Conservation (phyloP, 2,888 invertebrate genomes). For the Polymixis flavicincta region DNA sequence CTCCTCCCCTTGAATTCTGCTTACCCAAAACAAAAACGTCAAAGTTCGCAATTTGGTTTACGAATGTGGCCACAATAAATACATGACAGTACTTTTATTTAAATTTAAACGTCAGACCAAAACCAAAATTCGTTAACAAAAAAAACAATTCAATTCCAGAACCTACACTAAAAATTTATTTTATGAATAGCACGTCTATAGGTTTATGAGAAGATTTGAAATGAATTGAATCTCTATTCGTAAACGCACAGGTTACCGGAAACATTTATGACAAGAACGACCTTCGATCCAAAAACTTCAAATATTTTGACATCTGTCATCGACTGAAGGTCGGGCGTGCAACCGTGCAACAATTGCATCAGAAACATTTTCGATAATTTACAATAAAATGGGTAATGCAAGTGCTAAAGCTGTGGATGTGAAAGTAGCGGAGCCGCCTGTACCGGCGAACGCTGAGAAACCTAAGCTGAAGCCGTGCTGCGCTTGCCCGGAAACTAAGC, state of each 20-base stretch:
- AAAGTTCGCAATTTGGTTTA: conserved; percentile 10
- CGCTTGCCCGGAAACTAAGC: conserved; percentile 99
- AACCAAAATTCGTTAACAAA: too few species aligned
- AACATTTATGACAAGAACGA: conserved; percentile 34
- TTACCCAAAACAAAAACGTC: background rate
- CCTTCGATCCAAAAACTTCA: conserved; percentile 23
- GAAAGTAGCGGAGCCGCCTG: conserved; percentile 77
- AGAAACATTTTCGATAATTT: conserved; percentile 19
- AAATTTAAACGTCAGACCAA: background rate
- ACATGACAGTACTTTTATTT: background rate
- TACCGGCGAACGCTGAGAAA: conserved; percentile 88
- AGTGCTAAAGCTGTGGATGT: conserved; percentile 85
- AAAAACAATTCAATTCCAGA: too few species aligned
- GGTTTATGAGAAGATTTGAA: too few species aligned
- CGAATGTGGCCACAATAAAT: background rate
- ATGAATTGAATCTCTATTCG: conserved; percentile 27
- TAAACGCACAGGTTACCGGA: conserved; percentile 27
- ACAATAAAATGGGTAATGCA: conserved; percentile 83
- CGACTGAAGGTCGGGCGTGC: conserved; percentile 42
- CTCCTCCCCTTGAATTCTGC: background rate
- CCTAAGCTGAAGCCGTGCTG: conserved; percentile 98
- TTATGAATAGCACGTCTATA: too few species aligned
- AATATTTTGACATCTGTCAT: conserved; percentile 50
- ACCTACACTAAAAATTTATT: too few species aligned
- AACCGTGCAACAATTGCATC: conserved; percentile 32